Evolutionary conservation across 2,797 vertebrate species (phyloP).

Genomic region (Myotis planiceps): DNA sequence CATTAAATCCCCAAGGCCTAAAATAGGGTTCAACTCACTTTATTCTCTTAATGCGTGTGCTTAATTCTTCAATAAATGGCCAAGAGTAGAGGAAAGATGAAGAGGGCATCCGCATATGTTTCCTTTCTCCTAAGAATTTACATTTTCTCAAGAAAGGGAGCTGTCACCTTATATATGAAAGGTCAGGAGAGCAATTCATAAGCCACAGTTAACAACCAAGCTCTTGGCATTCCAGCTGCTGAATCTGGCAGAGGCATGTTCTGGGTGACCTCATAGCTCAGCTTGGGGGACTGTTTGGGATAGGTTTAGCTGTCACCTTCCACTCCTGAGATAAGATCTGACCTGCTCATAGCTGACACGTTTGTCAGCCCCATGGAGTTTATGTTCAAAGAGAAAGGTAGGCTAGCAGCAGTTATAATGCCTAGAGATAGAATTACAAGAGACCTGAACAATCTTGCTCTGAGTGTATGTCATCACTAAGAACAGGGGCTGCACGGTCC

Average conservation of each 20-base stretch:
- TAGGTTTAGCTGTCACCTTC: constrained; percentile 30
- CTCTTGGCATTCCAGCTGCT: neutral
- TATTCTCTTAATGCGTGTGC: neutral
- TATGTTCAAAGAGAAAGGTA: constrained; percentile 33
- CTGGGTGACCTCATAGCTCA: constrained; percentile 1
- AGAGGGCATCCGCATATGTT: neutral
- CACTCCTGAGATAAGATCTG: constrained; percentile 18
- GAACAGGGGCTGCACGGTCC: neutral
- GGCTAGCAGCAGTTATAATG: neutral
- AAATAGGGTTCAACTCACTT: neutral
- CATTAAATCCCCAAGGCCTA: neutral
- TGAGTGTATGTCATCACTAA: neutral
- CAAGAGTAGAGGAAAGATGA: neutral
- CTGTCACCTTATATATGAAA: constrained; percentile 43
- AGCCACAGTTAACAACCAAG: neutral
- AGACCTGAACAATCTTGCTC: constrained; percentile 19
- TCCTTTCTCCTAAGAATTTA: neutral
- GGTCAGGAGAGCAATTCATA: neutral
- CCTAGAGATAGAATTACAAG: neutral
- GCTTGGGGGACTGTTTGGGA: neutral
- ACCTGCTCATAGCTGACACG: neutral
- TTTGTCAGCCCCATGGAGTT: neutral
- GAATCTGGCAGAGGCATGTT: neutral
- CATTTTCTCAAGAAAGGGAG: neutral
- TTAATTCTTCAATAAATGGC: neutral